Evolutionary conservation across 2,888 invertebrate species (phyloP).

Genomic region (Carcina quercana): DNA sequence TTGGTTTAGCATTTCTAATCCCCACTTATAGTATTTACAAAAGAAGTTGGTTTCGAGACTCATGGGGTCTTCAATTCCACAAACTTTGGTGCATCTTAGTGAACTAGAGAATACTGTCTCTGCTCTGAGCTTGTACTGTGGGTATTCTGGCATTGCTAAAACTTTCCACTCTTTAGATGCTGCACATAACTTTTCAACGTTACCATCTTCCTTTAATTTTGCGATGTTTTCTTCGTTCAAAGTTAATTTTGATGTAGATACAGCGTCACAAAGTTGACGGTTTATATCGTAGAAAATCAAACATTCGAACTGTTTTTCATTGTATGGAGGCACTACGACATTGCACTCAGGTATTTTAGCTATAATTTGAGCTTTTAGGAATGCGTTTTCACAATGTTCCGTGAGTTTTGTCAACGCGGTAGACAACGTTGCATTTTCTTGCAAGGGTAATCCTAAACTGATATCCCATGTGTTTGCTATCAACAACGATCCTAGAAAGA

Average conservation of each 20-base stretch:
- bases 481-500: conserved; percentile 37
- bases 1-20: conserved; percentile 30
- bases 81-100: conserved; percentile 39
- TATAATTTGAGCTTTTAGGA: conserved; percentile 35
- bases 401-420: conserved; percentile 28
- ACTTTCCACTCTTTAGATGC: conserved; percentile 41
- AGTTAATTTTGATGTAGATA: conserved; percentile 24
- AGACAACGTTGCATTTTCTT: conserved; percentile 13
- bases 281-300: conserved; percentile 58
- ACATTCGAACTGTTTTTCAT: conserved; percentile 40
- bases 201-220: conserved; percentile 31
- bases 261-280: conserved; percentile 41
- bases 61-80: conserved; percentile 30
- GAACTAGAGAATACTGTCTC: conserved; percentile 29
- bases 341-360: conserved; percentile 35
- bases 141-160: conserved; percentile 25
- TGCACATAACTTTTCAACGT: conserved; percentile 35
- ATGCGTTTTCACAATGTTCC: conserved; percentile 36
- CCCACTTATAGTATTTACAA: conserved; percentile 61
- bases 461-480: conserved; percentile 40
- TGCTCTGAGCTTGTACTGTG: conserved; percentile 27
- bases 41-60: conserved; percentile 41
- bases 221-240: conserved; percentile 27
- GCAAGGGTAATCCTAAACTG: conserved; percentile 32
- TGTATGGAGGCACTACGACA: conserved; percentile 24